Conservation (phyloP, 2,888 invertebrate species). For the Drosophila cracens region DNA sequence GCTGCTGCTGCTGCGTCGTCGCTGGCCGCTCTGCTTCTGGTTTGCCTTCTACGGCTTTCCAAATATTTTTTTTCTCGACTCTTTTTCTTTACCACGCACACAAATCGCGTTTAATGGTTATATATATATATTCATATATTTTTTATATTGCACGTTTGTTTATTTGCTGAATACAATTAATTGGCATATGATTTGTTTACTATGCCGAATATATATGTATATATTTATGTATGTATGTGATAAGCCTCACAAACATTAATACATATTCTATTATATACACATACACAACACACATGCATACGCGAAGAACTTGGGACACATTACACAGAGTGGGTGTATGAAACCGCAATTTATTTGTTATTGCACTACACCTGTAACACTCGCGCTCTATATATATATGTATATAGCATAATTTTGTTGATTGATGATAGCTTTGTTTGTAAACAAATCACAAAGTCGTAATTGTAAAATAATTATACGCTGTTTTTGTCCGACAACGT, state of each 20-base stretch:
- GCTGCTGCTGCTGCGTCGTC: slow-evolving; percentile 53
- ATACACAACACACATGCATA: slow-evolving; percentile 36
- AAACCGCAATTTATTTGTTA: slow-evolving; percentile 37
- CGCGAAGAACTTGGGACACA: slow-evolving; percentile 14
- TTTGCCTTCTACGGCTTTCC: slow-evolving; percentile 61
- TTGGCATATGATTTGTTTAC: slow-evolving; percentile 53
- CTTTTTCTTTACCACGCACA: slow-evolving; percentile 40
- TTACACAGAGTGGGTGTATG: slow-evolving; percentile 12
- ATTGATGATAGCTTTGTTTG: slow-evolving; percentile 47
- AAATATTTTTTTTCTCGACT: slow-evolving; percentile 32
- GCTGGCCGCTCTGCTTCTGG: slow-evolving; percentile 48
- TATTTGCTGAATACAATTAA: slow-evolving; percentile 34
- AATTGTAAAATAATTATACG: slow-evolving; percentile 62
- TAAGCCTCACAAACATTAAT: slow-evolving; percentile 26
- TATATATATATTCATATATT: slow-evolving; percentile 18
- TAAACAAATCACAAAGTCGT: slow-evolving; percentile 62
- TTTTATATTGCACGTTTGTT: slow-evolving; percentile 58
- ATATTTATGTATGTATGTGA: slow-evolving; percentile 17
- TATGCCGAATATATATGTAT: slow-evolving; percentile 5
- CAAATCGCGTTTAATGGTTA: slow-evolving; percentile 25
- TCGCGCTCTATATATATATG: slow-evolving; percentile 17
- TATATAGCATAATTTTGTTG: slow-evolving; percentile 32
- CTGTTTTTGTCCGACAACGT: slow-evolving; percentile 47
- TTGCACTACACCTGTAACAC: slow-evolving; percentile 52
- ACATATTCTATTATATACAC: slow-evolving; percentile 30